Evolutionary conservation across 2,113 vertebrate species (phyloP), one percentile per base, ranked within the genome.

Genomic region (Chitala chitala): DNA sequence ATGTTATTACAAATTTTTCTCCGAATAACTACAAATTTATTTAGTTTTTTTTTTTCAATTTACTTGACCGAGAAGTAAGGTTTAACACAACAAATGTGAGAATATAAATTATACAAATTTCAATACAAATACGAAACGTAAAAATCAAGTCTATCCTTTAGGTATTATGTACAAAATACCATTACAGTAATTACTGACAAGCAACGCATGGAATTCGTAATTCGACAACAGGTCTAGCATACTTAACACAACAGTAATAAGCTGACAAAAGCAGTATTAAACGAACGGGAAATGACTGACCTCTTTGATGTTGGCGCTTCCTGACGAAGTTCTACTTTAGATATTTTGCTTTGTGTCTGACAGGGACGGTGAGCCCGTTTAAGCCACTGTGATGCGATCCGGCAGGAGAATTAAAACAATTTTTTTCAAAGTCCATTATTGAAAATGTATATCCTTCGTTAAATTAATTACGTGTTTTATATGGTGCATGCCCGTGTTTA

Each of bases 201-300:
- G 12, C 42, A 13, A 44, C 9, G 29, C 4, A 53, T 36, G 44
- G 46, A 69, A 53, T 69, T 20, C 15, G 26, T 50, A 48, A 73
- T 42, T 24, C 24, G 26, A 38, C 22, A 29, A 17, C 26, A 58
- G 58, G 42, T 63, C 71, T 63, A 24, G 44, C 24, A 29, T 31
- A 73, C 42, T 63, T 63, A 36, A 24, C 36, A 44, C 22, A 72
- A 72, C 46, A 44, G 59, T 69, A 69, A 53, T 31, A 71, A 55
- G 24, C 31, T 54, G 69, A 31, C 17, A 73, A 73, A 73, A 72
- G 44, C 40, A 73, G 22, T 73, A 55, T 29, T 38, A 72, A 56
- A 73, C 44, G 15, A 46, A 73, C 26, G 48, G 71, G 71, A 73
- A 73, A 73, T 73, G 42, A 73, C 58, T 73, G 58, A 50, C 17